These are phyloP conservation scores for Nasonia longicornis DNA, from an alignment of 1,140 invertebrate genomes.

Conservation along the genomic window DNA sequence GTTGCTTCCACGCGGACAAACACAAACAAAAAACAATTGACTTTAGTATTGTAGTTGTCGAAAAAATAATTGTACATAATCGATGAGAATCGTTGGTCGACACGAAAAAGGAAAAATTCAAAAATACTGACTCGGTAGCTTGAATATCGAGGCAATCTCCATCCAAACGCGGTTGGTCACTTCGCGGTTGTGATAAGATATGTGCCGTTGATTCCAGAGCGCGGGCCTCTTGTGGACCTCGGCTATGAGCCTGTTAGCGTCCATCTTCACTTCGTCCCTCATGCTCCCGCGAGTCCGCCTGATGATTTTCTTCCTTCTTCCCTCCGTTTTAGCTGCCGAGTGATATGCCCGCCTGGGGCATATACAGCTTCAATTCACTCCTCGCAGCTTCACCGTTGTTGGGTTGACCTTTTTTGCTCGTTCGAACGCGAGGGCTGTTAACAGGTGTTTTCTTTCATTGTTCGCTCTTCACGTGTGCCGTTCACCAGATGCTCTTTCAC, in stretches of 20 bases:
- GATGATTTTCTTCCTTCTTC: constrained; percentile 35
- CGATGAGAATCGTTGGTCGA: background rate
- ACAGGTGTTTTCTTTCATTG: constrained; percentile 5
- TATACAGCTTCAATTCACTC: constrained; percentile 31
- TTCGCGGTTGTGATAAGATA: constrained; percentile 67
- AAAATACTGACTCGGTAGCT: constrained; percentile 62
- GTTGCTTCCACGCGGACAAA: background rate
- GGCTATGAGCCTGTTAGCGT: constrained; percentile 65
- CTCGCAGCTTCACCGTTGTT: background rate
- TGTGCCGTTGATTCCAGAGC: constrained; percentile 66
- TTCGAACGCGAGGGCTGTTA: background rate
- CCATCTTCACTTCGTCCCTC: constrained; percentile 64
- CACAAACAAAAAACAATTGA: background rate
- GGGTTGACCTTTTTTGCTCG: background rate
- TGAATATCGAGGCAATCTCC: constrained; percentile 66
- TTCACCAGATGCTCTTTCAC: background rate
- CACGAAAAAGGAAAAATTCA: background rate
- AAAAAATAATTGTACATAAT: background rate
- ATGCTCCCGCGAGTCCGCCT: constrained; percentile 47
- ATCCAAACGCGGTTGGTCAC: constrained; percentile 66
- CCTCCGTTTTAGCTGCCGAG: constrained; percentile 52
- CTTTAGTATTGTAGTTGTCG: background rate
- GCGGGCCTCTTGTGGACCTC: constrained; percentile 66
- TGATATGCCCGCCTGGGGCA: constrained; percentile 59
- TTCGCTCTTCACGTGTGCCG: constrained; percentile 54